A percentile compares a stretch with the other conserved stretches of the same genome.
These are phyloP conservation scores for Meteorus colon DNA, from an alignment of 2,888 invertebrate genomes.

Conservation along the genomic window DNA sequence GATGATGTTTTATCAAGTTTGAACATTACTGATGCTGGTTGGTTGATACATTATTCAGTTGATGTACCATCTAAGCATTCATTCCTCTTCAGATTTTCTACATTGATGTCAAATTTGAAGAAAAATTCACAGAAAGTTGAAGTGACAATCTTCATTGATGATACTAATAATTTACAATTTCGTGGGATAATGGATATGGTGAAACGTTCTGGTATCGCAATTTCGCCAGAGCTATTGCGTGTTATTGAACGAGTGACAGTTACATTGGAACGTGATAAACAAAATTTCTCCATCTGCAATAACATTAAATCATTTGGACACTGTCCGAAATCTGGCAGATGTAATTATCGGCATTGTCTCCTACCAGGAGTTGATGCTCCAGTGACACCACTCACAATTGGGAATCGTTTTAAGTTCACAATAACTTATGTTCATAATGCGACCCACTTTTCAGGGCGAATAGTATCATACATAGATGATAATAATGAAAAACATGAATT, in stretches of 20 bases:
- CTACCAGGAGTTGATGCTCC: conserved; percentile 76
- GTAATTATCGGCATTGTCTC: conserved; percentile 78
- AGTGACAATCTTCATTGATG: conserved; percentile 77
- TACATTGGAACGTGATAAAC: conserved; percentile 71
- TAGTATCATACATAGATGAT: conserved; percentile 72
- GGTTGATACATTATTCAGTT: conserved; percentile 83
- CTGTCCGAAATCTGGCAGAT: conserved; percentile 77
- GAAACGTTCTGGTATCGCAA: conserved; percentile 69
- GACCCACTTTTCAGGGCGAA: conserved; percentile 78
- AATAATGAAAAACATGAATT: conserved; percentile 53
- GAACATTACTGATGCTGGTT: conserved; percentile 79
- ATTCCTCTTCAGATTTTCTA: conserved; percentile 82
- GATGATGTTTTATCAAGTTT: conserved; percentile 80
- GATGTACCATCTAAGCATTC: conserved; percentile 78
- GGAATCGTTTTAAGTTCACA: conserved; percentile 61
- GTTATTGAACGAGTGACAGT: conserved; percentile 55
- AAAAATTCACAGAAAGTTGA: conserved; percentile 65
- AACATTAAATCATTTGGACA: conserved; percentile 79
- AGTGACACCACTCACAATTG: conserved; percentile 72
- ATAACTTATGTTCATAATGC: conserved; percentile 76
- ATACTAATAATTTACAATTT: conserved; percentile 77
- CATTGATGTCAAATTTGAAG: conserved; percentile 78
- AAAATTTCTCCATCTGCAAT: conserved; percentile 76
- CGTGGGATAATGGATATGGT: conserved; percentile 79
- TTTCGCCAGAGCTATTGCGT: conserved; percentile 55